Base-by-base conservation (phyloP, 2,888 invertebrate species). In the Arge pagana region DNA sequence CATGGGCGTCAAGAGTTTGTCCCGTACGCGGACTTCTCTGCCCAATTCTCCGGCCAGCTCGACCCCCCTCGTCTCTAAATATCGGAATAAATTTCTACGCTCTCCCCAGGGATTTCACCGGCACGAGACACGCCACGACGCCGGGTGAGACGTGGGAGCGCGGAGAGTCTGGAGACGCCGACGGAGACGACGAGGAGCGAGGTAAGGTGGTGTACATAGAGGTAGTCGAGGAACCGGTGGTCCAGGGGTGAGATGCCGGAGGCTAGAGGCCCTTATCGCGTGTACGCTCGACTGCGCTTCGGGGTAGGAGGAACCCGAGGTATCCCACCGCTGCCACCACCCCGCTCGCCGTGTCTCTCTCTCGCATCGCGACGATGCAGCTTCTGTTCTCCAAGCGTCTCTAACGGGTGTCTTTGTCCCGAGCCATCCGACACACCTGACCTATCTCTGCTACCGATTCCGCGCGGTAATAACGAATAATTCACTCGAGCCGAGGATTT, bases 241-340 rank as follows among this genome's bases (percentile, higher is more conserved):
- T n/a, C n/a, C n/a, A n/a, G 24, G 23, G 11, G 19, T 13, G 10
- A 18, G 33, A 8, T 23, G 37, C 23, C 21, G 15, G 21, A 30
- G 26, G 50, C 49, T 30, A 66, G 63, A 59, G 65, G 67, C 68
- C 68, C 73, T 74, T 74, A 74, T 74, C 74, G 67, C 65, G 61
- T 71, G 60, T 67, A 61, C 72, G 70, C 74, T 74, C 64, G 64
- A 64, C 67, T 73, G 74, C 67, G 63, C 66, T 68, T 68, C 65
- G 59, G 66, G 62, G 67, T 61, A 68, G 63, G 67, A 67, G 66
- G 63, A 65, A 65, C 28, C 5, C 23, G n/a, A n/a, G n/a, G n/a
- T n/a, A n/a, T n/a, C n/a, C 26, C 18, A 10, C 42, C 21, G 23
- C 33, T 23, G 13, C 21, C 23, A 19, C n/a, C 4, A 1, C 15